Evolutionary conservation across 2,113 vertebrate genomes (phyloP), one percentile per base, ranked within the genome.

Genomic region (Nothoprocta pentlandii): DNA sequence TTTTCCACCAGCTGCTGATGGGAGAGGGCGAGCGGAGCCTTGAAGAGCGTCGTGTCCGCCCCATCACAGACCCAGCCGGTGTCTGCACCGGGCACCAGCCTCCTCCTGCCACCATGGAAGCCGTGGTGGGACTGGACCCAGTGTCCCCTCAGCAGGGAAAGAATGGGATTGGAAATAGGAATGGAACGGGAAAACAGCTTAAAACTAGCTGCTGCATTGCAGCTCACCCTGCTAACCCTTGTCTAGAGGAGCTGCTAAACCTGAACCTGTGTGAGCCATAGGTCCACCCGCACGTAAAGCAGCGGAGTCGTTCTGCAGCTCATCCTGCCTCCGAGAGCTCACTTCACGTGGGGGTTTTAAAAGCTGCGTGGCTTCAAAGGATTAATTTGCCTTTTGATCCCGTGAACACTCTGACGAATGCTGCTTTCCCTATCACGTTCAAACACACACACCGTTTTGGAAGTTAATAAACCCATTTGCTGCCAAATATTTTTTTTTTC

Each of bases 331-430:
- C 78, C 78, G 44, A 51, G 30, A 70, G 88, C 78, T 41, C 89
- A 69, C 83, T 90, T 83, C 93, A 93, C 1, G 1, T 67, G 75
- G 46, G 54, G 86, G 83, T 96, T 85, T 94, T 94, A 94, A 96
- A 97, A 94, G 95, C 97, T 94, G 79, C 74, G 77, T 97, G 96
- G 96, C 96, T 97, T 97, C 97, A 96, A 96, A 97, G 94, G 95
- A 97, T 97, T 96, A 96, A 97, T 98, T 97, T 95, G 93, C 94
- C 95, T 97, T 97, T 97, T 98, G 97, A 98, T 97, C 97, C 86
- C 10, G 91, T 5, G 76, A 96, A 77, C 92, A 95, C 93, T 95
- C 96, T 96, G 95, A 97, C 49, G 32, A 97, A 97, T 94, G 88
- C 97, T 82, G 74, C 94, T 95, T 97, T 97, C 78, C 96, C 97